phyloP scores from a whole-genome alignment of 2,888 invertebrate species.

The Synanthedon formicaeformis region DNA sequence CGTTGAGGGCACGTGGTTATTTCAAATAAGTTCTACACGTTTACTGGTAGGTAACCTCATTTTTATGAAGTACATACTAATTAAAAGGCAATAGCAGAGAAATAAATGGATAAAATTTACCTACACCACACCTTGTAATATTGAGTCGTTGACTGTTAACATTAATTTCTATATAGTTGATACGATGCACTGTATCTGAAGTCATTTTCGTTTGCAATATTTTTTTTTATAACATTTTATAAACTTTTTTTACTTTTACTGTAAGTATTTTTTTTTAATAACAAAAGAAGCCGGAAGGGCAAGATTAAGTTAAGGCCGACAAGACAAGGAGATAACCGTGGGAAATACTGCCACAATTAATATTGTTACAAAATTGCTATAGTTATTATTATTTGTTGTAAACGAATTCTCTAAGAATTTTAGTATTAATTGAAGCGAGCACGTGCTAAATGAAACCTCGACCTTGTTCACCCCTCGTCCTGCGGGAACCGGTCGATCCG shows the following conservation, averaged over 20 bases:
- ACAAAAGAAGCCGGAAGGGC: too few relatives aligned
- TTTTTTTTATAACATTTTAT: too few relatives aligned
- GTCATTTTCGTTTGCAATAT: too few relatives aligned
- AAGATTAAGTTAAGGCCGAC: too few relatives aligned
- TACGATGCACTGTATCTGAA: too few relatives aligned
- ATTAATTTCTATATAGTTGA: not conserved
- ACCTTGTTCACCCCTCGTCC: constrained; percentile 57
- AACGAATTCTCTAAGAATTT: too few relatives aligned
- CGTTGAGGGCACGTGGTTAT: not conserved
- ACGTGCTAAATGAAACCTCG: constrained; percentile 47
- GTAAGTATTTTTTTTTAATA: too few relatives aligned
- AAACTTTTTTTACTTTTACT: too few relatives aligned
- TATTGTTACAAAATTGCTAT: not conserved
- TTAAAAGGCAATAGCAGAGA: too few relatives aligned
- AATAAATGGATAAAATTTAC: not conserved
- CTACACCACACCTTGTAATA: not conserved
- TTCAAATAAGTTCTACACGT: not conserved
- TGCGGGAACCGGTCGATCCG: constrained; percentile 49
- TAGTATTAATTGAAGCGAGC: constrained; percentile 7
- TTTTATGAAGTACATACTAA: not conserved
- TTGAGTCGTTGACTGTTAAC: not conserved
- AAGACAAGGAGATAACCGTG: not conserved
- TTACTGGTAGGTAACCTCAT: not conserved
- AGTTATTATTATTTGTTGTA: too few relatives aligned
- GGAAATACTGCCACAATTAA: not conserved